These are phyloP conservation scores for Ceratoteleas bidentatus DNA, from an alignment of 1,140 invertebrate species.

Conservation along the genomic window DNA sequence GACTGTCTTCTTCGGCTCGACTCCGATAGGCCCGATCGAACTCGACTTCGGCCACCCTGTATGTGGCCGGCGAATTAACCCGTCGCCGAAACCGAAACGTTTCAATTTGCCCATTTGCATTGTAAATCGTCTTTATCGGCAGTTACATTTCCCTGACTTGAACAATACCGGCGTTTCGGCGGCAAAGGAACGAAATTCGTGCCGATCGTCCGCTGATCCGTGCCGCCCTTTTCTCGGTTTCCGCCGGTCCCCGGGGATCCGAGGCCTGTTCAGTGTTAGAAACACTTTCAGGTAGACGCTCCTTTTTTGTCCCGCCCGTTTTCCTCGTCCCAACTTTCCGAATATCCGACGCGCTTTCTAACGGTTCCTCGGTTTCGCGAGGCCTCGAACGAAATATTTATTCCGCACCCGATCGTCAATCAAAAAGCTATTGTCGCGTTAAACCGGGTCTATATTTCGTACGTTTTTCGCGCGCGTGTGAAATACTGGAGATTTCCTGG, in stretches of 20 bases:
- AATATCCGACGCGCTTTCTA: conserved; percentile 29
- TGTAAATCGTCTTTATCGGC: too few relatives aligned
- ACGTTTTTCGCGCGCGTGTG: too few relatives aligned
- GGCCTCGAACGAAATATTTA: conserved; percentile 4
- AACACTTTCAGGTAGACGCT: conserved; percentile 58
- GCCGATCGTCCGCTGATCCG: conserved; percentile 33
- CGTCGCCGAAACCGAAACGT: not conserved
- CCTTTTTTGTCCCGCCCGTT: conserved; percentile 49
- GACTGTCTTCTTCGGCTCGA: not conserved
- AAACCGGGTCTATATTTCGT: not conserved
- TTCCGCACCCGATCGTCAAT: conserved; percentile 4
- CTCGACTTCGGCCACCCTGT: conserved; percentile 5
- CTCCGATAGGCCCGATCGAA: not conserved
- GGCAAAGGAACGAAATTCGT: too few relatives aligned
- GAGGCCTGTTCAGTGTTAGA: conserved; percentile 41
- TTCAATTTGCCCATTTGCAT: too few relatives aligned
- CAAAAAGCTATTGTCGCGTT: not conserved
- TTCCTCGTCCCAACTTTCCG: conserved; percentile 43
- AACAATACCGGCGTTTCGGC: too few relatives aligned
- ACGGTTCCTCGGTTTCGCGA: conserved; percentile 25
- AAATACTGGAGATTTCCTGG: too few relatives aligned
- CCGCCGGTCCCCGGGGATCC: conserved; percentile 30
- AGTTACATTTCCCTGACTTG: too few relatives aligned
- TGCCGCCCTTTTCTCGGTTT: conserved; percentile 48
- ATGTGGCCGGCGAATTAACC: not conserved